A percentile compares a stretch with the other conserved stretches of the same genome.
Conservation (phyloP, 2,797 vertebrate genomes). For the Siniperca scherzeri region DNA sequence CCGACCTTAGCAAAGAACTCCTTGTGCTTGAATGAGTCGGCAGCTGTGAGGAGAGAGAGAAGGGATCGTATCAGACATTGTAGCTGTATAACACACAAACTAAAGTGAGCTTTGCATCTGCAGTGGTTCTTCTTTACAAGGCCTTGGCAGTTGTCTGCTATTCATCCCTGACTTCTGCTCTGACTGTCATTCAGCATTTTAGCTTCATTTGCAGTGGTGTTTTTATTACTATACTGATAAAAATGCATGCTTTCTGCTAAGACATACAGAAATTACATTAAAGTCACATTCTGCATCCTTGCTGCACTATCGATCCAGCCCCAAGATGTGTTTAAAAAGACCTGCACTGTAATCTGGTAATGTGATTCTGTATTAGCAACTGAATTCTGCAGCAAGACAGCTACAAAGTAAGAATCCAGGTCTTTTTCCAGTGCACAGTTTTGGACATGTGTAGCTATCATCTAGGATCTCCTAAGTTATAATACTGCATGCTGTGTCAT, state of each 20-base stretch:
- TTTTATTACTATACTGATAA: neutral
- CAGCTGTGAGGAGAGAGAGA: slow-evolving; percentile 79
- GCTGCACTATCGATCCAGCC: neutral
- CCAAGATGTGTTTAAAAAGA: neutral
- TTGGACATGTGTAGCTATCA: neutral
- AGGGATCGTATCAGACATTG: neutral
- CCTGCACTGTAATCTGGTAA: neutral
- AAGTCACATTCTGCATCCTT: neutral
- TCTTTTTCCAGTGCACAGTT: neutral
- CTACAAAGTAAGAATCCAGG: neutral
- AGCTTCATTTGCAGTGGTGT: neutral
- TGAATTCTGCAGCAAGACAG: neutral
- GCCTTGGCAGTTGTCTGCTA: neutral
- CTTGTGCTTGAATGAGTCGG: slow-evolving; percentile 89
- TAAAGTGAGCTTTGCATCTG: neutral
- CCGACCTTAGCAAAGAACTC: slow-evolving; percentile 88
- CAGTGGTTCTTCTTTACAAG: neutral
- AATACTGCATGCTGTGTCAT: neutral
- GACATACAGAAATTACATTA: too few species aligned
- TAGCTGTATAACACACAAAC: neutral
- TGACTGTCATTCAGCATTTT: slow-evolving; percentile 2
- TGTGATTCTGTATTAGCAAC: neutral
- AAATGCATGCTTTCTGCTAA: neutral
- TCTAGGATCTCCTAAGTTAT: neutral
- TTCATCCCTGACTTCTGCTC: neutral